A percentile compares a stretch with the other conserved stretches of the same genome.
Evolutionary conservation across 2,888 invertebrate genomes (phyloP).

Genomic region (Podabrus alpinus): DNA sequence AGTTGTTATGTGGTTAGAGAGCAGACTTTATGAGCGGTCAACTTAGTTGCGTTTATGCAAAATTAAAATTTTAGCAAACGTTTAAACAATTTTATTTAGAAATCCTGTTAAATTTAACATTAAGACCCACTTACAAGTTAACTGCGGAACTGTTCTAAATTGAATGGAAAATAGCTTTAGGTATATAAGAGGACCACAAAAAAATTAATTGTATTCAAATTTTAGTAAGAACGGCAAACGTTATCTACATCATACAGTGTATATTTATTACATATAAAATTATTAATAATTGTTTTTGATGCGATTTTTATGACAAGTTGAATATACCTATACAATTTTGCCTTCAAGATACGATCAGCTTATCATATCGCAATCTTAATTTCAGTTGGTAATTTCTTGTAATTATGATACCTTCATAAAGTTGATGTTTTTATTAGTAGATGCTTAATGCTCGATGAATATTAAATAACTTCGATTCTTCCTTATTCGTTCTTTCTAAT

Average conservation of each 20-base stretch:
- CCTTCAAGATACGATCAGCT: neutral
- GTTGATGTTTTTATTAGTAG: neutral
- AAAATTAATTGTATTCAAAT: constrained; percentile 1
- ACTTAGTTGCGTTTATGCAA: too few relatives aligned
- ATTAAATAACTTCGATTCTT: neutral
- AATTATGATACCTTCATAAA: neutral
- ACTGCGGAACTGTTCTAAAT: constrained; percentile 4
- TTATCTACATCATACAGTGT: neutral
- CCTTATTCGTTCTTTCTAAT: neutral
- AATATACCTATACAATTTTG: neutral
- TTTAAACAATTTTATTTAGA: neutral
- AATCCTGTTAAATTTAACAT: neutral
- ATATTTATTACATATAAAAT: neutral
- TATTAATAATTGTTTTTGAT: neutral
- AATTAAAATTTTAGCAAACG: too few relatives aligned
- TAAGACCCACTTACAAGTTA: neutral
- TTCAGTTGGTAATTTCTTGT: neutral
- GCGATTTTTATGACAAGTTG: neutral
- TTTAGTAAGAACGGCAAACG: neutral
- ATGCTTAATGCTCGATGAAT: neutral
- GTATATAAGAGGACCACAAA: neutral
- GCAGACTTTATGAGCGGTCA: too few relatives aligned
- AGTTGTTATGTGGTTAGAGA: too few relatives aligned
- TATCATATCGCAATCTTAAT: neutral
- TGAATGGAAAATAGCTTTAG: neutral